Evolutionary conservation across 2,113 vertebrate genomes (phyloP).

Genomic region (Hemiprocne comata): DNA sequence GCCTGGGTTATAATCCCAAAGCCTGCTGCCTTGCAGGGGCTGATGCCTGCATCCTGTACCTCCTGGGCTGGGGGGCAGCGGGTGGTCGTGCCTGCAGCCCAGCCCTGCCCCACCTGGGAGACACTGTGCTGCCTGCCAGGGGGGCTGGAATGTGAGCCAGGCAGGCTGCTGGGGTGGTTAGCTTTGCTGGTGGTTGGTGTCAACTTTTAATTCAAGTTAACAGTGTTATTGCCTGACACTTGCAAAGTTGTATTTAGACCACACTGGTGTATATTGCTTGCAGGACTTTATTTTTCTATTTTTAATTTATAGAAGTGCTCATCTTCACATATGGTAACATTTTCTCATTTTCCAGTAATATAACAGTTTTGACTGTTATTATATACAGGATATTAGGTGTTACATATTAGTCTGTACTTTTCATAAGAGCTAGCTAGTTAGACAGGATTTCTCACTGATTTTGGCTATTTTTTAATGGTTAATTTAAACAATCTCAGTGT

Average conservation of each 20-base stretch:
- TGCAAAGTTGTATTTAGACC: background rate
- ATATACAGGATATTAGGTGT: background rate
- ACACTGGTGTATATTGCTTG: background rate
- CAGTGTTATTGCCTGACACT: background rate
- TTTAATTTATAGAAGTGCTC: background rate
- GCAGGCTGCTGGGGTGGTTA: background rate
- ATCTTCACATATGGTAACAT: background rate
- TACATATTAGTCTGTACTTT: background rate
- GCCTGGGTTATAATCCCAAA: background rate
- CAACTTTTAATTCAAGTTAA: background rate
- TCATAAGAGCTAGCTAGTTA: background rate
- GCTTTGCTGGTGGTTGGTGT: background rate
- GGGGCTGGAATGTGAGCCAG: background rate
- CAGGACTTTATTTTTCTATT: background rate
- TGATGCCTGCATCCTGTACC: background rate
- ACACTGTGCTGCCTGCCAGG: rapidly evolving
- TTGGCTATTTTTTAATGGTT: background rate
- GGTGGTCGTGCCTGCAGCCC: background rate
- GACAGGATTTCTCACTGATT: background rate
- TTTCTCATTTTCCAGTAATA: background rate
- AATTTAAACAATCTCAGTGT: background rate
- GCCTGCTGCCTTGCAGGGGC: background rate
- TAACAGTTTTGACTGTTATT: background rate
- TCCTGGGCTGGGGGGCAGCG: background rate
- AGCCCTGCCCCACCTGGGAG: background rate